Base-by-base conservation (phyloP, 2,113 vertebrate genomes). In the Ardeotis arabs region DNA sequence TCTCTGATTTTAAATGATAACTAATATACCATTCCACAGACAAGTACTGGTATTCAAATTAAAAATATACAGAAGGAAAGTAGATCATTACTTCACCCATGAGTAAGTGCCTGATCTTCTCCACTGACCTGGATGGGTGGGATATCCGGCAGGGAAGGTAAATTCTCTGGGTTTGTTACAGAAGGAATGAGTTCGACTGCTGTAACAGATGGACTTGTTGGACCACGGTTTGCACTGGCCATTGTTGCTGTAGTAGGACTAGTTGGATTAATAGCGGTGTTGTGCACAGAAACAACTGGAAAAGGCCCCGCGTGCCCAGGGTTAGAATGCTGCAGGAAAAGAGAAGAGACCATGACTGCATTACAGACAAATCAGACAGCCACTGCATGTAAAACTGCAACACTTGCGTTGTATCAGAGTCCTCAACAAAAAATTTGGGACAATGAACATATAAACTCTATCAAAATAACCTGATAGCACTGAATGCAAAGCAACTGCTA, bases 101-200 rank as follows among this genome's bases (percentile, higher is more conserved):
- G 29, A 5, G 0, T 9, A 31, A 89, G 19, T 18, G 24, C 19
- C 35, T 53, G n/a, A 28, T 69, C 33, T 55, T 39, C 69, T 55
- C 55, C 92, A 97, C 98, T 97, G 92, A 99, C 99, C 99, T 99
- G 99, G 96, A 99, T 99, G 72, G 99, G 99, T 7, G 99, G 99
- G 96, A 99, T 99, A 97, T 99, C 99, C 1, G 99, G 99, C 84
- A 99, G 96, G 21, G 99, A 99, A 78, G 99, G 99, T 90, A 99
- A 98, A 96, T 99, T 99, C 97, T 99, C 99, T 6, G 99, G 99
- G 92, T 99, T 99, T 89, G 99, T 99, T 79, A 99, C 99, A 7
- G 99, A 99, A 60, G 99, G 99, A 91, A 99, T 99, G 93, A 99
- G 98, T 84, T 99, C 99, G 72, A 99, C 99, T 78, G 99, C 98